These are phyloP conservation scores for Cydia amplana DNA, from an alignment of 1,140 invertebrate species.

Conservation along the genomic window DNA sequence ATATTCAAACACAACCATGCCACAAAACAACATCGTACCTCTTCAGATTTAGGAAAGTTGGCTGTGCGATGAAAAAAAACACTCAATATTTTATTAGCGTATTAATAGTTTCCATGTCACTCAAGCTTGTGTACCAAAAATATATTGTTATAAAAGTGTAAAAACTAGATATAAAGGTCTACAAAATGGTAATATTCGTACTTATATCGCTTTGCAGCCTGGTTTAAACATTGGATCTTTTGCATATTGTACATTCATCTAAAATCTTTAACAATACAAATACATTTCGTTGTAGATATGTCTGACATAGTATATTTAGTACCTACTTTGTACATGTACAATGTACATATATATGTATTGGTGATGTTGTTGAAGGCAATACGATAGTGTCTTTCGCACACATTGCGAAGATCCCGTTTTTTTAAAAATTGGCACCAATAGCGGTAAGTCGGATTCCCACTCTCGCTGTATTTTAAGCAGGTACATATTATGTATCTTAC, in stretches of 20 bases:
- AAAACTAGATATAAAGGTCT: slow-evolving; percentile 40
- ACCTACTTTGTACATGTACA: not conserved
- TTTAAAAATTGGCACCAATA: slow-evolving; percentile 10
- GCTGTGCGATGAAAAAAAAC: slow-evolving; percentile 41
- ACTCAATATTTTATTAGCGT: slow-evolving; percentile 61
- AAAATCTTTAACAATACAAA: slow-evolving; percentile 44
- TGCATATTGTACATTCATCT: slow-evolving; percentile 49
- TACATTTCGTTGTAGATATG: slow-evolving; percentile 46
- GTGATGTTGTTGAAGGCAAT: not conserved
- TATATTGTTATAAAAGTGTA: slow-evolving; percentile 52
- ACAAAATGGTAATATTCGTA: slow-evolving; percentile 35
- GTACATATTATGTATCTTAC: not conserved
- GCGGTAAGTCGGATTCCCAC: not conserved
- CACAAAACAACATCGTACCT: slow-evolving; percentile 55
- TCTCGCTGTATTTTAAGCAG: not conserved
- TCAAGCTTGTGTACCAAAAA: slow-evolving; percentile 50
- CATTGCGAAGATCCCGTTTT: not conserved
- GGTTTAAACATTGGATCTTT: slow-evolving; percentile 13
- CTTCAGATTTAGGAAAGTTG: slow-evolving; percentile 36
- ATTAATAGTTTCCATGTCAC: slow-evolving; percentile 58
- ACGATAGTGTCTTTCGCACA: not conserved
- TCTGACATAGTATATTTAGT: slow-evolving; percentile 32
- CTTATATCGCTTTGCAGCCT: slow-evolving; percentile 11
- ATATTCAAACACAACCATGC: slow-evolving; percentile 54
- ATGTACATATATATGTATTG: too few relatives aligned